Evolutionary conservation across 2,113 vertebrate species (phyloP).

Genomic region (Rhombomys opimus): DNA sequence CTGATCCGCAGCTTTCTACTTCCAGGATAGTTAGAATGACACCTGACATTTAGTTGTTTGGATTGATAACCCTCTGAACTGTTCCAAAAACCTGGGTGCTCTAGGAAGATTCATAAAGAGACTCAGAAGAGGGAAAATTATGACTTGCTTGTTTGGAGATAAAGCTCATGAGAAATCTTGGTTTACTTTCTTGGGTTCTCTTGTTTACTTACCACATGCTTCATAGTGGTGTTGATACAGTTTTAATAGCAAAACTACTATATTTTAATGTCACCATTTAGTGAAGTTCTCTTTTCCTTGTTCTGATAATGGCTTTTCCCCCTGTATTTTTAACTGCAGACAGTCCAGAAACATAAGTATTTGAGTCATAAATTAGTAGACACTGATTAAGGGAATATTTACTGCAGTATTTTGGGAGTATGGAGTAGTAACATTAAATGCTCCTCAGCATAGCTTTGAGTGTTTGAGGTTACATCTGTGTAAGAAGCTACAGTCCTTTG

Average conservation of each 20-base stretch:
- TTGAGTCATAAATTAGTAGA: neutral
- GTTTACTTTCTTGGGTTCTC: neutral
- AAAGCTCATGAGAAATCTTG: neutral
- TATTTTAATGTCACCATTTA: neutral
- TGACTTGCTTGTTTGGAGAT: neutral
- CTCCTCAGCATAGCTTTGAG: neutral
- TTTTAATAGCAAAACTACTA: neutral
- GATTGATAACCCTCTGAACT: neutral
- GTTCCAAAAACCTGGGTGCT: neutral
- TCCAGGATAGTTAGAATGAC: neutral
- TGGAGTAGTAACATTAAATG: slow-evolving; percentile 22
- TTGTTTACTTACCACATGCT: neutral
- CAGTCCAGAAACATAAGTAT: neutral
- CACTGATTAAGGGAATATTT: neutral
- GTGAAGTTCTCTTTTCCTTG: neutral
- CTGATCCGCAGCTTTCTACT: neutral
- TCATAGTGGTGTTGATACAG: neutral
- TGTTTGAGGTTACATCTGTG: neutral
- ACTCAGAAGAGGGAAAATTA: neutral
- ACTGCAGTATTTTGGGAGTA: neutral
- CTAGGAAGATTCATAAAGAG: neutral
- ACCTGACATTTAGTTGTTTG: neutral
- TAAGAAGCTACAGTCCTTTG: neutral
- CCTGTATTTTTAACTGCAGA: neutral
- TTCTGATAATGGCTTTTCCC: neutral